Percentiles rank a stretch among this genome's conserved stretches.
Evolutionary conservation across 1,140 invertebrate genomes (phyloP).

Genomic region (Platyscapa corneri): DNA sequence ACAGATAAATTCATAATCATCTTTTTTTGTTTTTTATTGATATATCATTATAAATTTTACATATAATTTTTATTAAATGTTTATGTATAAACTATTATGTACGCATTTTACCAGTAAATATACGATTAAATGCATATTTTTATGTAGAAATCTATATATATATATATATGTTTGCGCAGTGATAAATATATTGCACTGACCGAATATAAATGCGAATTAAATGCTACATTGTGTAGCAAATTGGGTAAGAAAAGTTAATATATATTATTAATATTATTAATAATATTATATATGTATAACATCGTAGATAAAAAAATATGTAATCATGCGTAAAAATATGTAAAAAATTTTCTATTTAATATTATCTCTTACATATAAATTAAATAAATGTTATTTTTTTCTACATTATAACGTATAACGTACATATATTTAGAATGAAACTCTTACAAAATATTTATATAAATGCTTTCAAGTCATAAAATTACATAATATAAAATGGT

Average conservation of each 20-base stretch:
- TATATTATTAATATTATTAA: constrained; percentile 13
- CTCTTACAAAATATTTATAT: constrained; percentile 12
- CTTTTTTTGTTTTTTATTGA: constrained; percentile 39
- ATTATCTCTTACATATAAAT: constrained; percentile 39
- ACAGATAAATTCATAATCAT: background rate
- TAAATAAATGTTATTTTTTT: constrained; percentile 24
- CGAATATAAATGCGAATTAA: background rate
- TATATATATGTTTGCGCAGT: background rate
- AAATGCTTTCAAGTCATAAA: constrained; percentile 34
- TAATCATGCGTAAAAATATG: constrained; percentile 25
- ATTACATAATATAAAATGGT: background rate
- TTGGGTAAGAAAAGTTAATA: constrained; percentile 3
- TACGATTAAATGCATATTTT: background rate
- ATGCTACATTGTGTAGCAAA: background rate
- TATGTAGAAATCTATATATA: constrained; percentile 1
- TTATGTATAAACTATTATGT: background rate
- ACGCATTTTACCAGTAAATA: background rate
- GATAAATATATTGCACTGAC: constrained; percentile 8
- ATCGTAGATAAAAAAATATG: constrained; percentile 30
- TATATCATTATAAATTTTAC: constrained; percentile 32
- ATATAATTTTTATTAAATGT: constrained; percentile 32
- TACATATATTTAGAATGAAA: constrained; percentile 30
- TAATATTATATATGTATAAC: constrained; percentile 7
- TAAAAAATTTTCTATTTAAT: constrained; percentile 33
- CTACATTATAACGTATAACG: constrained; percentile 3